phyloP scores from a whole-genome alignment of 1,140 invertebrate species.

The Vollenhovia emeryi region DNA sequence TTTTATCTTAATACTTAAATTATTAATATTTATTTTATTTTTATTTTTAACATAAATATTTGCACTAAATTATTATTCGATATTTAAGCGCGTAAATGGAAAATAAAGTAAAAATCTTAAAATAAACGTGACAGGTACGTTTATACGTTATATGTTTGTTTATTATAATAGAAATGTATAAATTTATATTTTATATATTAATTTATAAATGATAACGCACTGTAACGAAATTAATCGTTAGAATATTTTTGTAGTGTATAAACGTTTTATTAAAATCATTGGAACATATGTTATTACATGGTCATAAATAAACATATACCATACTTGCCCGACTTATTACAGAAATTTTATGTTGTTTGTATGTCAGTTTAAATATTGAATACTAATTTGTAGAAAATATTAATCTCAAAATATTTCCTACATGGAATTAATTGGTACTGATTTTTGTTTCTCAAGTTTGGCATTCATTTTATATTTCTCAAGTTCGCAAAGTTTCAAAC shows the following conservation, averaged over 20 bases:
- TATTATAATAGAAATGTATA: not conserved
- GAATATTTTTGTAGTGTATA: not conserved
- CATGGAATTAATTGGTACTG: not conserved
- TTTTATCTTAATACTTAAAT: not conserved
- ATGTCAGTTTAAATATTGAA: not conserved
- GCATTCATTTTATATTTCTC: not conserved
- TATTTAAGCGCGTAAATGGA: not conserved
- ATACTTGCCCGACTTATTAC: not conserved
- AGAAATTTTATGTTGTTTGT: not conserved
- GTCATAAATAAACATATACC: not conserved
- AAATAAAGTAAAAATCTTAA: not conserved
- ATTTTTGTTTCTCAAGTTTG: not conserved
- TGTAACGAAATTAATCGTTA: not conserved
- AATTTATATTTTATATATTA: not conserved
- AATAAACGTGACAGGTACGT: not conserved
- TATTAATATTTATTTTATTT: not conserved
- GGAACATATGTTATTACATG: not conserved
- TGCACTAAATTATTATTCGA: not conserved
- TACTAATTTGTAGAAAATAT: not conserved
- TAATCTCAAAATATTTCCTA: not conserved
- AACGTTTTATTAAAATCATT: not conserved
- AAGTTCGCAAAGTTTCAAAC: not conserved
- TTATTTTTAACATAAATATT: not conserved
- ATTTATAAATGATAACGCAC: not conserved
- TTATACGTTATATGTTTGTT: not conserved